These are phyloP conservation scores for Trichopria drosophilae DNA, from an alignment of 2,888 invertebrate species.

Conservation along the genomic window DNA sequence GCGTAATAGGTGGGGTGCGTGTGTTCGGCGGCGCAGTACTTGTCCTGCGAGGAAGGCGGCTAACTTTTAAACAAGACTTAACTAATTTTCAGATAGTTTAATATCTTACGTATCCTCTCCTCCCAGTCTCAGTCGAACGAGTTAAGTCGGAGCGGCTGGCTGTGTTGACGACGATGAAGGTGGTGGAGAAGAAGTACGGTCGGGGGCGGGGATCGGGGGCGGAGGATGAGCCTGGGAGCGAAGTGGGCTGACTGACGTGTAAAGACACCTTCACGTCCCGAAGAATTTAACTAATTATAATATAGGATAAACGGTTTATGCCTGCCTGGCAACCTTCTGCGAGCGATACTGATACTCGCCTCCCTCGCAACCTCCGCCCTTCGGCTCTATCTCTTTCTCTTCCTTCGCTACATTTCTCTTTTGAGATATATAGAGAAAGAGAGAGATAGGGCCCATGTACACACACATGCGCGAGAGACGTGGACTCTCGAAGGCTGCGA, in stretches of 20 bases:
- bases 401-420: conserved; percentile 14
- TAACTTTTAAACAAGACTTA: conserved; percentile 57
- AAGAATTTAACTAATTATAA: conserved; percentile 59
- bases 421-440: too few species aligned
- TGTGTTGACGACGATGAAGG: conserved; percentile 34
- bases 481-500: conserved; percentile 32
- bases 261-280: conserved; percentile 57
- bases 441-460: too few species aligned
- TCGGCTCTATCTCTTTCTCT: conserved; percentile 28
- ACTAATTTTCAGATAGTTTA: conserved; percentile 57
- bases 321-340: conserved; percentile 53
- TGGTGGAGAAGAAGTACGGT: conserved; percentile 28
- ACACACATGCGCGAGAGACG: too few species aligned
- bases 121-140: conserved; percentile 47
- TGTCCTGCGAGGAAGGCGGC: conserved; percentile 35
- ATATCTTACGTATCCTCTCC: conserved; percentile 49
- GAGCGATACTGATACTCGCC: conserved; percentile 51
- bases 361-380: conserved; percentile 34
- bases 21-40: too few species aligned
- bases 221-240: conserved; percentile 55
- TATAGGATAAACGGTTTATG: conserved; percentile 58
- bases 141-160: conserved; percentile 54
- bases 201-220: conserved; percentile 31
- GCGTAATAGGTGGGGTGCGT: too few species aligned
- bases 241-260: conserved; percentile 57